phyloP scores from a whole-genome alignment of 2,888 invertebrate genomes.

The Furcula furcula region DNA sequence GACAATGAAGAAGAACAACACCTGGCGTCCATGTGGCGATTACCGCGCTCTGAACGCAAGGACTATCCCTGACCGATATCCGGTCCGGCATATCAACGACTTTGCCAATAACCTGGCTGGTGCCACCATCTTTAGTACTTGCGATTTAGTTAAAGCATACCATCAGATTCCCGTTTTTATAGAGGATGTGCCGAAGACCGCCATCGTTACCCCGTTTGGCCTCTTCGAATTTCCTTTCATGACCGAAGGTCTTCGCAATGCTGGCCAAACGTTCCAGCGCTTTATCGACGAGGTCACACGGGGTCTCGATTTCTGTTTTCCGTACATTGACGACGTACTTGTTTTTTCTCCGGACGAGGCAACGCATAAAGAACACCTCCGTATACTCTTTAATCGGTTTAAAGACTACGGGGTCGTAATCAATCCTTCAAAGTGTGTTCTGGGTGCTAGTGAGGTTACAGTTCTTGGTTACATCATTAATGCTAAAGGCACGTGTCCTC shows the following conservation, averaged over 20 bases:
- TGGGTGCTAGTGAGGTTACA: conserved; percentile 1
- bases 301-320: conserved; percentile 3
- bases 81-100: conserved; percentile 4
- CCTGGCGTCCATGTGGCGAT: conserved; percentile 9
- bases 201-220: conserved; percentile 2
- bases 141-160: conserved; percentile 5
- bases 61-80: conserved; percentile 6
- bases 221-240: too few relatives aligned
- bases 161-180: conserved; percentile 1
- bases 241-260: conserved; percentile 1
- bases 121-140: background rate
- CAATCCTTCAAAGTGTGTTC: conserved; percentile 5
- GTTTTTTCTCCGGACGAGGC: background rate
- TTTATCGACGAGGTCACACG: conserved; percentile 2
- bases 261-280: background rate
- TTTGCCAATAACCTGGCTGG: conserved; percentile 3
- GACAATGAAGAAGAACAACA: conserved; percentile 4
- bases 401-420: conserved; percentile 4
- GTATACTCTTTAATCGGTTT: conserved; percentile 1
- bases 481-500: conserved; percentile 1
- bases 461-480: conserved; percentile 2
- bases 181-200: conserved; percentile 3
- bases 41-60: conserved; percentile 5
- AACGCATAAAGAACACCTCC: conserved; percentile 2
- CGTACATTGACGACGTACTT: conserved; percentile 6